Evolutionary conservation across 2,888 invertebrate genomes (phyloP).

Genomic region (Eupithecia centaureata): DNA sequence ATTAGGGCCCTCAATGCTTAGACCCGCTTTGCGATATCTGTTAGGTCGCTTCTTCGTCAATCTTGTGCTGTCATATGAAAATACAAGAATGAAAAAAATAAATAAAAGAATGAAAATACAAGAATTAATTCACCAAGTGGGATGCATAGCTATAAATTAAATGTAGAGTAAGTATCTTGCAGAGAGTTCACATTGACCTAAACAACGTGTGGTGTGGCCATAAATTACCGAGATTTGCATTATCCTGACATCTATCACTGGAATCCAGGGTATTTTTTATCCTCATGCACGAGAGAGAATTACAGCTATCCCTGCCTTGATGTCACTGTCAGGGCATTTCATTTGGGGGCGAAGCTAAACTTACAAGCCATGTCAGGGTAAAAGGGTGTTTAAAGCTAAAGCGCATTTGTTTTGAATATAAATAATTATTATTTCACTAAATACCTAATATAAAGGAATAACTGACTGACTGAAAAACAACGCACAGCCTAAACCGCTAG

Average conservation of each 20-base stretch:
- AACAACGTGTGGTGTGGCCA: constrained; percentile 2
- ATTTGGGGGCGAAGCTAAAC: background rate
- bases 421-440: no score
- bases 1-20: no score
- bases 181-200: background rate
- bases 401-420: background rate
- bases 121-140: background rate
- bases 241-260: constrained; percentile 25
- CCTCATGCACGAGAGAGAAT: constrained; percentile 11
- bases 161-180: background rate
- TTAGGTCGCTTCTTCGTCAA: no score
- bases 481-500: no score
- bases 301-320: background rate
- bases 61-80: no score
- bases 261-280: constrained; percentile 20
- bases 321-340: constrained; percentile 4
- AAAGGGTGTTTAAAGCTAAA: background rate
- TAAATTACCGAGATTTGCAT: constrained; percentile 23
- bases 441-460: no score
- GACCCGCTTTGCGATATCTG: no score
- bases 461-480: no score
- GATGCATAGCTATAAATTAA: no score
- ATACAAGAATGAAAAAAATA: background rate
- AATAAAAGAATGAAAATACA: background rate
- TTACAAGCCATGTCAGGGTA: background rate